Evolutionary conservation across 2,113 vertebrate species (phyloP), one percentile per base, ranked within the genome.

Genomic region (Ceyx margarethae): DNA sequence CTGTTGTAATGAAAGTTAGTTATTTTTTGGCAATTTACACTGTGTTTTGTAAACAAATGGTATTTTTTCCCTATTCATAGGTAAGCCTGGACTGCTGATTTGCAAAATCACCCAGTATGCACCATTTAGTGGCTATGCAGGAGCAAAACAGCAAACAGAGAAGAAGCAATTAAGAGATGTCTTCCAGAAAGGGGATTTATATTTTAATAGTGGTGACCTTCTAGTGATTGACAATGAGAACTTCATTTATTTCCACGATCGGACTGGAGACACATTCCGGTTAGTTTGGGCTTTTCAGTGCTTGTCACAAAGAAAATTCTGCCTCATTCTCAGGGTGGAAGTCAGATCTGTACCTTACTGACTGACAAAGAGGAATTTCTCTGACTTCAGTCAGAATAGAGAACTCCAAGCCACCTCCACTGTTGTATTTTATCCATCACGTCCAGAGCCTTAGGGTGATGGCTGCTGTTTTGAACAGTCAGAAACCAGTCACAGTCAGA

Each of bases 241-340:
- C 80, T 99, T 99, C 84, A 94, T 99, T 90, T 98, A 99, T 94
- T 99, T 99, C 83, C 98, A 98, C 23, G 98, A 99, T 92, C 96
- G 98, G 88, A 97, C 98, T n/a, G 98, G 98, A 75, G 99, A 99
- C 94, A 99, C 98, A 3, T 99, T 98, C 96, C 97, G 98, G 99
- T 98, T 57, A 66, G 95, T 96, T 83, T 88, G 29, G 31, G 40
- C 53, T 40, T 67, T 64, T 68, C 50, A 57, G 50, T 80, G 23
- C 16, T 85, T 72, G n/a, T 65, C 45, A 53, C 37, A 35, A 64
- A 76, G 13, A 54, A 64, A 72, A 40, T 75, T 58, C 33, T 53
- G 17, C 61, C 64, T 75, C 14, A 37, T n/a, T 51, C 43, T 58
- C 20, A 76, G 17, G 13, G 64, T 37, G 58, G 35, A 82, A 60